Conservation (phyloP, 23 tunicate genomes). For the Ascidia mentula region DNA sequence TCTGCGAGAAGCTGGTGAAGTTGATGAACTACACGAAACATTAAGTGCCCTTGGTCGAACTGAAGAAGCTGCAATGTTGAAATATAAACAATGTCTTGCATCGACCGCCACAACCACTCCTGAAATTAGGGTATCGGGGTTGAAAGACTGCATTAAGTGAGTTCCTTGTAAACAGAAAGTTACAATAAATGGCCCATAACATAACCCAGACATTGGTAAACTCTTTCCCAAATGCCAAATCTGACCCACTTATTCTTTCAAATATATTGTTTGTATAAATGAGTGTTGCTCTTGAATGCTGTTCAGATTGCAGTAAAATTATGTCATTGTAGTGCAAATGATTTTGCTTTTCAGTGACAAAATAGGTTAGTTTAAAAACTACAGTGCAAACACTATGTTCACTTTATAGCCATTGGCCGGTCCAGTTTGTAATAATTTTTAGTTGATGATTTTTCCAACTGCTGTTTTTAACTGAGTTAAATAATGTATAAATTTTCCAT, state of each 20-base stretch:
- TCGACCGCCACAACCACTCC: conserved; percentile 55
- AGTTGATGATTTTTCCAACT: too few species aligned
- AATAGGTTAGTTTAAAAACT: too few species aligned
- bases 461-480: not conserved
- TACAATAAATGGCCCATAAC: too few species aligned
- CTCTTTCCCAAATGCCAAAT: too few species aligned
- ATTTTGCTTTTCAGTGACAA: too few species aligned
- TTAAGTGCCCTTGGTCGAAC: conserved; percentile 81
- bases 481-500: not conserved
- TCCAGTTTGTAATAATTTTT: too few species aligned
- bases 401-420: too few species aligned
- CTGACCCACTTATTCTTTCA: not conserved
- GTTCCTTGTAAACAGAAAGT: not conserved
- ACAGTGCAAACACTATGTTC: too few species aligned
- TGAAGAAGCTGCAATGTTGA: conserved; percentile 94
- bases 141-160: conserved; percentile 87
- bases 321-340: too few species aligned
- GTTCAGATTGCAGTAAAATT: too few species aligned
- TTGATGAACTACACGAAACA: conserved; percentile 89
- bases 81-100: conserved; percentile 69
- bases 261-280: not conserved
- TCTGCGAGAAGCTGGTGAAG: conserved; percentile 64
- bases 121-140: conserved; percentile 48
- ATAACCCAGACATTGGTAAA: too few species aligned
- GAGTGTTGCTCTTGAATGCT: too few species aligned